Percentiles rank a stretch among this genome's conserved stretches.
phyloP scores from a whole-genome alignment of 2,797 vertebrate species.

The Anolis apletophallus region DNA sequence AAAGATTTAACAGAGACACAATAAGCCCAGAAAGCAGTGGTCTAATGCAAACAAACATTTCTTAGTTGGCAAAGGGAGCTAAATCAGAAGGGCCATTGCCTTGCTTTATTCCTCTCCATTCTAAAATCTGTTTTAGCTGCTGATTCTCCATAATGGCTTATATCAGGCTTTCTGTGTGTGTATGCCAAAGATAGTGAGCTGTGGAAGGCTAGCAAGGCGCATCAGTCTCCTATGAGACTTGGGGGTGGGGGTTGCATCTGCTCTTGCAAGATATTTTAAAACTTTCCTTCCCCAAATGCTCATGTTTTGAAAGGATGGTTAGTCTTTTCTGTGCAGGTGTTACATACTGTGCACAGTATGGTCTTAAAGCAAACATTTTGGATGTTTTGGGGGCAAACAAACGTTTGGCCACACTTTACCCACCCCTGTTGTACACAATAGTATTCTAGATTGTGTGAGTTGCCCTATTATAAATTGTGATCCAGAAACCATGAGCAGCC shows the following conservation, averaged over 20 bases:
- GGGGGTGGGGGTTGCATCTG: no score
- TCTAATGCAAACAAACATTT: not conserved
- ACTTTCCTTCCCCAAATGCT: no score
- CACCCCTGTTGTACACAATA: not conserved
- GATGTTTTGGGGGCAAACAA: no score
- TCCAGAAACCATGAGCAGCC: not conserved
- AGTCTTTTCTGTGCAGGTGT: no score
- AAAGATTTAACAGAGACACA: not conserved
- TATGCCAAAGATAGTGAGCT: no score
- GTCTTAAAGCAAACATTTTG: no score
- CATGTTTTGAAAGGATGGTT: no score
- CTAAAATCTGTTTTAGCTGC: not conserved
- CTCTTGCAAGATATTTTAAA: no score
- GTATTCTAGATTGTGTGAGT: not conserved
- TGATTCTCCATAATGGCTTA: not conserved
- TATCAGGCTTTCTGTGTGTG: not conserved
- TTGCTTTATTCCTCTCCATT: not conserved
- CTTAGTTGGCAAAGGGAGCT: not conserved
- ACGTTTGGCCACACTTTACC: no score
- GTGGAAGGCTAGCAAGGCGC: no score
- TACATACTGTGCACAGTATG: no score
- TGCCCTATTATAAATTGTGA: not conserved
- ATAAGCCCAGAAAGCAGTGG: not conserved
- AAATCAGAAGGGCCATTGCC: not conserved
- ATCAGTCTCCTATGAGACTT: no score